Evolutionary conservation across 1,140 invertebrate species (phyloP), one percentile per base, ranked within the genome.

Genomic region (Pseudachorutes palmiensis): DNA sequence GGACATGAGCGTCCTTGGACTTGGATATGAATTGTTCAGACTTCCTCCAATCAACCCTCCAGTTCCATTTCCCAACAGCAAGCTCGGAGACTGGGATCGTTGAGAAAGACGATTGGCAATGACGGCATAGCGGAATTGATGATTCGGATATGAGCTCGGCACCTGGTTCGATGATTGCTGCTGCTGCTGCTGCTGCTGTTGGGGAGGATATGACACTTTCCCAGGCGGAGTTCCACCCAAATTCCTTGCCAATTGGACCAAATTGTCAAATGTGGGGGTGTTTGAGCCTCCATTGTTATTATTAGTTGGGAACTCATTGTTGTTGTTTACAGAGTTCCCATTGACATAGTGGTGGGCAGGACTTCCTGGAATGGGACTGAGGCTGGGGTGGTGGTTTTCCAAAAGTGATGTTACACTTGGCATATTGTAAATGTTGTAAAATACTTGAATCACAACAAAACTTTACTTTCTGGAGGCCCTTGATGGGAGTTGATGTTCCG

Each of bases 281-380:
- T n/a, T 61, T 2, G 67, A 69, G 24, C 12, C 12, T 19, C 2
- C 16, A 55, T 65, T 55, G 3, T 65, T 55, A 48, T 60, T 66
- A 36, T 63, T 64, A 2, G 16, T 48, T 33, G 49, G 41, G 22
- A 2, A 32, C 28, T 24, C 33, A 12, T 63, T 41, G 24, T 63
- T 63, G 36, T n/a, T 57, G 62, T 63, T 67, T 1, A 3, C 26
- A 2, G 12, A 16, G 29, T 66, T 66, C n/a, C 28, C 57, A 66
- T 66, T 67, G 1, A 3, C 14, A 45, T 28, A 30, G 29, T 24
- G 19, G 29, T 69, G 68, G 14, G 67, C 67, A 1, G 68, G 68
- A 30, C 68, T 69, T 1, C 68, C 68, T 2, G 68, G 68, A n/a
- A 69, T 69, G 2, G 68, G 68, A 28, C 68, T 69, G 31, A 69